Percentiles rank a stretch among this genome's conserved stretches.
Evolutionary conservation across 2,888 invertebrate species (phyloP).

Genomic region (Leptinotarsa haldemani): DNA sequence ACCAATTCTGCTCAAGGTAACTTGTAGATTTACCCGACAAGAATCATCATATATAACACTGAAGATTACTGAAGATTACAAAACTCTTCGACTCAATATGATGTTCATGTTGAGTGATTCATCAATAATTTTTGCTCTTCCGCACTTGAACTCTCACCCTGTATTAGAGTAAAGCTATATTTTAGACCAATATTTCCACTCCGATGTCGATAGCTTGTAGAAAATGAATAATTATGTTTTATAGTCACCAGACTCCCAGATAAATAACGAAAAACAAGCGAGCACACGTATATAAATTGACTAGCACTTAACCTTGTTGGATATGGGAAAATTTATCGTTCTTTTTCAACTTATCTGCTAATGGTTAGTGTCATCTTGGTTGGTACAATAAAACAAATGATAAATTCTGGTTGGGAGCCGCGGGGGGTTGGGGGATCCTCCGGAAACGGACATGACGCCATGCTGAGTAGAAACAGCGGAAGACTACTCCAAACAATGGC

Average conservation of each 20-base stretch:
- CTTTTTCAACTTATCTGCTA: slow-evolving; percentile 49
- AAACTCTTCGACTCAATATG: too few relatives aligned
- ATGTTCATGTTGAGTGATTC: too few relatives aligned
- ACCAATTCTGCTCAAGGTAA: too few relatives aligned
- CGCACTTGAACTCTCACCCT: too few relatives aligned
- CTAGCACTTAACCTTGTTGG: slow-evolving; percentile 44
- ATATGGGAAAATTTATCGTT: slow-evolving; percentile 47
- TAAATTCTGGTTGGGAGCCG: slow-evolving; percentile 55
- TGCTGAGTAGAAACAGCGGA: slow-evolving; percentile 67
- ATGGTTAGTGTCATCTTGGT: slow-evolving; percentile 55
- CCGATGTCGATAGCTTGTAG: neutral
- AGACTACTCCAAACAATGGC: slow-evolving; percentile 67
- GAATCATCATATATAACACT: too few relatives aligned
- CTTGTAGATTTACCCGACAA: too few relatives aligned
- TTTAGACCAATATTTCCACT: neutral
- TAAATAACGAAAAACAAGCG: slow-evolving; percentile 39
- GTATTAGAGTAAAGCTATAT: too few relatives aligned
- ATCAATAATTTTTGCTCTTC: too few relatives aligned
- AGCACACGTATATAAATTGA: slow-evolving; percentile 43
- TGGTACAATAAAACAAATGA: slow-evolving; percentile 59
- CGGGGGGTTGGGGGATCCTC: slow-evolving; percentile 51
- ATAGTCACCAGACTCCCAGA: slow-evolving; percentile 6
- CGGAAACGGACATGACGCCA: slow-evolving; percentile 68
- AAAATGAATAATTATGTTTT: slow-evolving; percentile 3
- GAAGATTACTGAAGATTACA: too few relatives aligned